A percentile compares a stretch with the other conserved stretches of the same genome.
These are phyloP conservation scores for Tetrao urogallus DNA, from an alignment of 2,113 vertebrate genomes.

Conservation along the genomic window DNA sequence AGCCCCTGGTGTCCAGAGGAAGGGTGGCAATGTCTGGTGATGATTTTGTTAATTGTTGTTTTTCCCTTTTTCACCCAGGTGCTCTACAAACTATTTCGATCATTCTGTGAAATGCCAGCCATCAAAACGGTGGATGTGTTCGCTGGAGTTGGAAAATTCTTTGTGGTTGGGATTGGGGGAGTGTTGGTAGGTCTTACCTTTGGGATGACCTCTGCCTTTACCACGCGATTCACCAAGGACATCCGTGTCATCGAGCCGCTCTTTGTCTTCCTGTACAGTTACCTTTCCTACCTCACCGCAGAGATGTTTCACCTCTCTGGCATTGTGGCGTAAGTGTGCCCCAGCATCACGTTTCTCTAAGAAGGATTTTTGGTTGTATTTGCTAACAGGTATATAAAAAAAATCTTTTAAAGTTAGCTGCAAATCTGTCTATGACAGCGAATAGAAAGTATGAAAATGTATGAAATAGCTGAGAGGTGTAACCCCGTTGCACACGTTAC, in stretches of 20 bases:
- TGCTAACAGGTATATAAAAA: not conserved
- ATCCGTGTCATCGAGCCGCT: constrained; percentile 83
- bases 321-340: constrained; percentile 82
- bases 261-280: constrained; percentile 89
- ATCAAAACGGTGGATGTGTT: constrained; percentile 77
- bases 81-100: constrained; percentile 85
- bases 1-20: not conserved
- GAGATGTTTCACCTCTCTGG: constrained; percentile 88
- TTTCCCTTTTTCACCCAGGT: constrained; percentile 69
- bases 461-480: not conserved
- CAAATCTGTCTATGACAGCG: too few species aligned
- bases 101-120: constrained; percentile 81
- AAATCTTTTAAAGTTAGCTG: too few species aligned
- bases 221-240: constrained; percentile 81
- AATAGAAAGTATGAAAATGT: not conserved
- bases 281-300: constrained; percentile 84
- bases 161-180: constrained; percentile 83
- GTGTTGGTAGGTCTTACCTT: constrained; percentile 80
- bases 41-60: fast-evolving
- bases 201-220: constrained; percentile 80
- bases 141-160: constrained; percentile 78
- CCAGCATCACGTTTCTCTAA: not conserved
- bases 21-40: not conserved
- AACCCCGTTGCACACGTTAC: not conserved
- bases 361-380: not conserved